A percentile compares a stretch with the other conserved stretches of the same genome.
These are phyloP conservation scores for Helicoverpa zea DNA, from an alignment of 1,140 invertebrate species.

Conservation along the genomic window DNA sequence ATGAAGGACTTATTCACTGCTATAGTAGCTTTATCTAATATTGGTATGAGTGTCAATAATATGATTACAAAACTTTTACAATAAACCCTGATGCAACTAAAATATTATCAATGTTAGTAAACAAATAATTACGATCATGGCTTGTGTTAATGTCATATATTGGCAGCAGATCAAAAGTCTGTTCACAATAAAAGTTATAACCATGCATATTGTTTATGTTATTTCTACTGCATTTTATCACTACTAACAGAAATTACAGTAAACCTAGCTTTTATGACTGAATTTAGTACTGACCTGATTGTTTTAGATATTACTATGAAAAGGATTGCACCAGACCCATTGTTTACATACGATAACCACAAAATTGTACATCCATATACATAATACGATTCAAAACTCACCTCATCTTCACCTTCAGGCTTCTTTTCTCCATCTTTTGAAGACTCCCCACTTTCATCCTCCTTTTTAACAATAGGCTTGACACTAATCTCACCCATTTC, in stretches of 20 bases:
- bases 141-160: constrained; percentile 9
- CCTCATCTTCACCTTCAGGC: constrained; percentile 69
- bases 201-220: constrained; percentile 5
- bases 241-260: constrained; percentile 38
- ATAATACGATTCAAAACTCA: constrained; percentile 43
- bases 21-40: not conserved
- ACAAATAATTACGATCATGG: constrained; percentile 26
- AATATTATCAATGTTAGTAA: constrained; percentile 10
- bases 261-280: constrained; percentile 24
- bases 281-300: constrained; percentile 32
- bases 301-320: constrained; percentile 10
- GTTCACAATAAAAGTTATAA: constrained; percentile 14
- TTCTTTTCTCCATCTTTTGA: constrained; percentile 66
- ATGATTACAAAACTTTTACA: constrained; percentile 3
- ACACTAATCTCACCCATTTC: constrained; percentile 88
- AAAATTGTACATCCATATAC: not conserved
- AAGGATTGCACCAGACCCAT: not conserved
- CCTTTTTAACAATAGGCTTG: constrained; percentile 71
- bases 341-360: not conserved
- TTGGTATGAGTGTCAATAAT: not conserved
- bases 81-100: not conserved
- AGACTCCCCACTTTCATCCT: constrained; percentile 61
- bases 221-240: constrained; percentile 25
- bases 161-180: constrained; percentile 31
- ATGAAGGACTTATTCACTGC: no score